Base-by-base conservation (phyloP, 2,797 vertebrate species). In the Urosaurus nigricauda region DNA sequence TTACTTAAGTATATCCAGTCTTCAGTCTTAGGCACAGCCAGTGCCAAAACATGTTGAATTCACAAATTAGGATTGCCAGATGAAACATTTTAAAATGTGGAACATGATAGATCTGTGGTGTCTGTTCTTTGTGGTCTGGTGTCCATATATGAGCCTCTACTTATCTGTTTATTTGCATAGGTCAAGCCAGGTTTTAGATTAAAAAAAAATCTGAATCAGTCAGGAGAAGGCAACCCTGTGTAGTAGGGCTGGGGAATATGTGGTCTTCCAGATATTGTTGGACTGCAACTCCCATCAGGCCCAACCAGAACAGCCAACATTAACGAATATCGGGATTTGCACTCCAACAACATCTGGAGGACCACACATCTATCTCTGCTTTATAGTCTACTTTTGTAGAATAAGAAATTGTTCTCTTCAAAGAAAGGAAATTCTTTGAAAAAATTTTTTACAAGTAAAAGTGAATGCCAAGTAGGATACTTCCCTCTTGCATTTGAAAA, bases 81-180 rank as follows among this genome's bases (percentile, higher is more conserved):
- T 84, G 24, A 84, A 74, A 74, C 24, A 58, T 9, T 84, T 60
- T 58, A n/a, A 86, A 78, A 65, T 47, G 43, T 47, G 43, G 58
- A 16, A 24, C 29, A 35, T 51, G 16, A 47, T 40, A 78, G 29
- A 51, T 74, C 74, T 65, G 43, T 47, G 29, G 40, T 65, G 6
- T 51, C 47, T 56, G 68, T 56, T 78, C 26, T 78, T 21, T 35
- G 47, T 35, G 19, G 3, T 77, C 12, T 65, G 3, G 3, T 78
- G 43, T 65, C 21, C 73, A 51, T 12, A 35, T 65, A 2, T 77
- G 73, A 77, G 14, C 17, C 11, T 29, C 43, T 47, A 3, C 1
- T 5, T 56, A 73, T 16, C 24, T n/a, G 29, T 35, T 43, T 26
- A 74, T 56, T 63, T 78, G 5, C 21, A 6, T 21, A 79, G 14